Evolutionary conservation across 2,113 vertebrate genomes (phyloP).

Genomic region (Axis porcinus): DNA sequence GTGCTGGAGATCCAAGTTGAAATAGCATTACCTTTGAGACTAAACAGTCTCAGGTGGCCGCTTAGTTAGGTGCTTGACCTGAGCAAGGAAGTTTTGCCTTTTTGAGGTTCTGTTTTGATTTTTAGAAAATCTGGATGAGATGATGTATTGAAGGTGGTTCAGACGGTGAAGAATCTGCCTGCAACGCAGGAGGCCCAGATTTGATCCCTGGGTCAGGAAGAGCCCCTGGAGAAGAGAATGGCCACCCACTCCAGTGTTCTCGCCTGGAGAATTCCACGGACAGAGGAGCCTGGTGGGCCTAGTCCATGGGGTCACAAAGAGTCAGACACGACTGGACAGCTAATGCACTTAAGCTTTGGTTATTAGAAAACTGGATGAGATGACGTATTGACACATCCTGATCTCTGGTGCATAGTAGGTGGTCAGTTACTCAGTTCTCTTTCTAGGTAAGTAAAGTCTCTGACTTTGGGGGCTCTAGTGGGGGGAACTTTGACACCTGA

Average conservation of each 20-base stretch:
- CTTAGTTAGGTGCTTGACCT: background rate
- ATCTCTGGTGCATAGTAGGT: background rate
- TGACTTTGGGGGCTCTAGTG: background rate
- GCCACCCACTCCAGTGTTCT: background rate
- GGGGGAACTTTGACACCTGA: background rate
- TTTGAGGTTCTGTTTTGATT: background rate
- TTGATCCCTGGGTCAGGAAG: background rate
- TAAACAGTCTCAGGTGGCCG: background rate
- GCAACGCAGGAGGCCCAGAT: fast-evolving
- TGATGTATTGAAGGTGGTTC: background rate
- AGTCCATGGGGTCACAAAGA: background rate
- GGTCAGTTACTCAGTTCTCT: background rate
- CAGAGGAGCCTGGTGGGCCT: background rate
- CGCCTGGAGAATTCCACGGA: background rate
- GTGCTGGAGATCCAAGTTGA: background rate
- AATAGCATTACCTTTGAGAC: background rate
- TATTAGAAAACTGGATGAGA: background rate
- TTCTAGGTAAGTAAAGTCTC: background rate
- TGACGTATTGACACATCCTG: background rate
- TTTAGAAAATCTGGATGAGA: background rate
- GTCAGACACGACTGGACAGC: background rate
- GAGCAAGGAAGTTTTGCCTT: background rate
- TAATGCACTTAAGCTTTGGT: background rate
- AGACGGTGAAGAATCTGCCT: background rate
- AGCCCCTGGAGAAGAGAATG: background rate